Evolutionary conservation across 2,888 invertebrate genomes (phyloP).

Genomic region (Agriopis marginaria): DNA sequence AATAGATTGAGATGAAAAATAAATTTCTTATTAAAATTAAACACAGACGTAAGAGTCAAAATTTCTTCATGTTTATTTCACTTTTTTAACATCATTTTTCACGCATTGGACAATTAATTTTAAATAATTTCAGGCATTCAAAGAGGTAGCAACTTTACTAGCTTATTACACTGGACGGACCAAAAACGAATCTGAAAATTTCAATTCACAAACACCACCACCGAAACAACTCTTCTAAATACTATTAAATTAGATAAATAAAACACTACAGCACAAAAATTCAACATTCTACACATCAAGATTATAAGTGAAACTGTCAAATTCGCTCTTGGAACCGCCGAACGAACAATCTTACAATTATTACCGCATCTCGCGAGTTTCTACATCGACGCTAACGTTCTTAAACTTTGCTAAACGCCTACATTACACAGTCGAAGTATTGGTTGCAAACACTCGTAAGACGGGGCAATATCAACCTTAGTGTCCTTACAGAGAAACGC

Average conservation of each 20-base stretch:
- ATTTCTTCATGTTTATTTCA: conserved; percentile 76
- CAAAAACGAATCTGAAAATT: conserved; percentile 36
- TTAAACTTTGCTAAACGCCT: conserved; percentile 48
- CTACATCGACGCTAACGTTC: conserved; percentile 57
- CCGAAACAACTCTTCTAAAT: conserved; percentile 31
- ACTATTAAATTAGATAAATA: conserved; percentile 42
- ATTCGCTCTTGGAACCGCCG: conserved; percentile 38
- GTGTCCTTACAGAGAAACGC: no score
- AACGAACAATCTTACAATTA: conserved; percentile 53
- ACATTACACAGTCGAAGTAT: conserved; percentile 52
- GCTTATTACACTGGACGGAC: conserved; percentile 50
- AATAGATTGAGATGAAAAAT: neutral
- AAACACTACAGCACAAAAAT: conserved; percentile 32
- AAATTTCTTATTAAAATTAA: conserved; percentile 31
- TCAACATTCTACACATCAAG: conserved; percentile 36
- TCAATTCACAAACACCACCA: conserved; percentile 26
- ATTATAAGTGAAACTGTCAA: conserved; percentile 43
- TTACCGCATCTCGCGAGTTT: conserved; percentile 60
- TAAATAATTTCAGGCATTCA: conserved; percentile 79
- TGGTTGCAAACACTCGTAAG: neutral
- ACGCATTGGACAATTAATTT: conserved; percentile 71
- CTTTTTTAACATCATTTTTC: conserved; percentile 72
- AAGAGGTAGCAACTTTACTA: conserved; percentile 80
- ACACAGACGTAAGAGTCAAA: conserved; percentile 64
- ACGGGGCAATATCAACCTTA: neutral